A percentile compares a stretch with the other conserved stretches of the same genome.
These are phyloP conservation scores for Myotis lucifugus DNA, from an alignment of 2,113 vertebrate genomes.

Conservation along the genomic window DNA sequence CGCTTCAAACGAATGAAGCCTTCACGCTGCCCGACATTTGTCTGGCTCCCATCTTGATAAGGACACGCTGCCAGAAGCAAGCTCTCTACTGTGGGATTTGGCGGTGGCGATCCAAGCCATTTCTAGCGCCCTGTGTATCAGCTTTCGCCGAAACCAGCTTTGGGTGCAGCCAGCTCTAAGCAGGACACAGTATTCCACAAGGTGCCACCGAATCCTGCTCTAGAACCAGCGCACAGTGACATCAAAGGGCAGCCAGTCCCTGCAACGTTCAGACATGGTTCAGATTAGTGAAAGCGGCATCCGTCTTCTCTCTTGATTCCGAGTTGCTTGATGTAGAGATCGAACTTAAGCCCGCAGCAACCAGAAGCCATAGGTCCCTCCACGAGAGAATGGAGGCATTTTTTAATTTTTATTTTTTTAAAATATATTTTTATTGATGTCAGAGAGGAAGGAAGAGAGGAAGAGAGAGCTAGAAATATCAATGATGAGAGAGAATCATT, in stretches of 20 bases:
- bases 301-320: conserved; percentile 79
- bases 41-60: conserved; percentile 53
- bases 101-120: conserved; percentile 71
- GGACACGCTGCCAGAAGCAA: conserved; percentile 62
- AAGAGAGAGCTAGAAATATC: too few species aligned
- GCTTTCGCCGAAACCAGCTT: conserved; percentile 77
- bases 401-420: neutral
- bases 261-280: conserved; percentile 81
- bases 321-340: conserved; percentile 81
- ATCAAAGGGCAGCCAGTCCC: conserved; percentile 73
- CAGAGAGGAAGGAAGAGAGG: too few species aligned
- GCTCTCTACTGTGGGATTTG: conserved; percentile 64
- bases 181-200: conserved; percentile 74
- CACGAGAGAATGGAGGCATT: conserved; percentile 78
- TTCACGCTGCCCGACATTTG: conserved; percentile 28
- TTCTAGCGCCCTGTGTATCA: conserved; percentile 77
- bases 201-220: conserved; percentile 65
- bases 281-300: conserved; percentile 80
- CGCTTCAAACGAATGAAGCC: conserved; percentile 51
- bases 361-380: conserved; percentile 76
- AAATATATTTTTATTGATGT: too few species aligned
- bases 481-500: too few species aligned
- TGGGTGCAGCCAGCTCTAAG: conserved; percentile 76
- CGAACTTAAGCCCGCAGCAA: conserved; percentile 81
- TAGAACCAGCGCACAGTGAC: conserved; percentile 23